phyloP scores from a whole-genome alignment of 2,888 invertebrate species.

The Orthosia gothica region DNA sequence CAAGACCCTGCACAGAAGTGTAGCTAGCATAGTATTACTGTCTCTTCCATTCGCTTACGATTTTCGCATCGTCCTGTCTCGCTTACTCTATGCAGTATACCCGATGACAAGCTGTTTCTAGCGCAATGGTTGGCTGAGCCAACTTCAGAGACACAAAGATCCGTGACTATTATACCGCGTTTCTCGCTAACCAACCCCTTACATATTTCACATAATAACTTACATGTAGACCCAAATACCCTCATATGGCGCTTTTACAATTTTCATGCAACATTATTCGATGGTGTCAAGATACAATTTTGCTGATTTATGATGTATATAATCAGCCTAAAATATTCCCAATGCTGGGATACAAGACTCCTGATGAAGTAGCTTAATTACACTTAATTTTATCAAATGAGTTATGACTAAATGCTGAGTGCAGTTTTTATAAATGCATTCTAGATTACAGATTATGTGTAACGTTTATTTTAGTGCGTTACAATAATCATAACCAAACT shows the following conservation, averaged over 20 bases:
- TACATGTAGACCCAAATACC: neutral
- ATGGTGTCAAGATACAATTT: conserved; percentile 15
- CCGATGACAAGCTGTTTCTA: too few relatives aligned
- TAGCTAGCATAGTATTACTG: too few relatives aligned
- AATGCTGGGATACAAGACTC: too few relatives aligned
- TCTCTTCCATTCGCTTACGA: too few relatives aligned
- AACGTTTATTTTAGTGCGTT: conserved; percentile 5
- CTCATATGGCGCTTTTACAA: neutral
- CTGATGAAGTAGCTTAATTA: neutral
- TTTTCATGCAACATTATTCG: conserved; percentile 13
- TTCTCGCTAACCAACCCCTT: neutral
- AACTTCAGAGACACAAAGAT: too few relatives aligned
- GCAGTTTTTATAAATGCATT: conserved; percentile 52
- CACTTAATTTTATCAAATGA: conserved; percentile 23
- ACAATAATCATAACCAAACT: conserved; percentile 3
- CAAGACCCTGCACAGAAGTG: too few relatives aligned
- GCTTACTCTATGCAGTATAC: too few relatives aligned
- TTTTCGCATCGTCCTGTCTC: too few relatives aligned
- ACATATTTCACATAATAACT: neutral
- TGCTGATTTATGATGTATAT: neutral
- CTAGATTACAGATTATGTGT: conserved; percentile 20
- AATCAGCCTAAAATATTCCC: too few relatives aligned
- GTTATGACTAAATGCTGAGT: conserved; percentile 45
- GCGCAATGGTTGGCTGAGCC: too few relatives aligned
- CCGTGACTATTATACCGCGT: too few relatives aligned